A percentile compares a stretch with the other conserved stretches of the same genome.
These are phyloP conservation scores for Otis tarda DNA, from an alignment of 2,113 vertebrate species.

Conservation along the genomic window DNA sequence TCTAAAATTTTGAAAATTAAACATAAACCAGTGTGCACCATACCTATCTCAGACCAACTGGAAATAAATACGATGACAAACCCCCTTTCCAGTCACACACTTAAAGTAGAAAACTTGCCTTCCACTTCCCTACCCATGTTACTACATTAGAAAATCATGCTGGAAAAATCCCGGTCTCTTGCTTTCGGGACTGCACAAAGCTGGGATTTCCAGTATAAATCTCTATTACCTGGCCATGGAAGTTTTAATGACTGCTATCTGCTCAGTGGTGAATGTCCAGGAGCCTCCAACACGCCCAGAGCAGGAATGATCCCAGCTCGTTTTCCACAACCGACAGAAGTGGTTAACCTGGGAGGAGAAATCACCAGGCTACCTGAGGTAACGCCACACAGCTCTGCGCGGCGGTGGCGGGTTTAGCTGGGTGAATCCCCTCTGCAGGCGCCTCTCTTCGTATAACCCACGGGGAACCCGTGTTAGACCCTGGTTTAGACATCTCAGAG, in stretches of 20 bases:
- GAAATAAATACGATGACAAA: neutral
- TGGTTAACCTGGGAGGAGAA: neutral
- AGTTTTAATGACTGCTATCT: neutral
- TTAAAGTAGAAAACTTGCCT: neutral
- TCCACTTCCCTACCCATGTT: neutral
- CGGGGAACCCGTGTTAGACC: accelerated
- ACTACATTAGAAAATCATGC: neutral
- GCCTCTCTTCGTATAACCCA: neutral
- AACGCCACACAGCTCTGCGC: neutral
- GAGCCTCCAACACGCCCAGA: neutral
- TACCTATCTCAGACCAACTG: neutral
- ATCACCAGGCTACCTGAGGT: neutral
- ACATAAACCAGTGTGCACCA: accelerated
- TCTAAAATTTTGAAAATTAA: neutral
- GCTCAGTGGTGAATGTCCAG: neutral
- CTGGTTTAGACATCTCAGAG: neutral
- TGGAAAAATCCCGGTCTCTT: neutral
- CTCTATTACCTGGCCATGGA: neutral
- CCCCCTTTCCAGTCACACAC: accelerated
- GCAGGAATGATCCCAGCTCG: neutral
- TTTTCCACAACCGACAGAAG: neutral
- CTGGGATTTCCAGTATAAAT: neutral
- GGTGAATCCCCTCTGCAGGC: neutral
- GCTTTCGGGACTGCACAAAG: neutral
- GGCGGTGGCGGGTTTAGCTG: neutral